phyloP scores from a whole-genome alignment of 2,113 vertebrate genomes.

The Caranx melampygus region DNA sequence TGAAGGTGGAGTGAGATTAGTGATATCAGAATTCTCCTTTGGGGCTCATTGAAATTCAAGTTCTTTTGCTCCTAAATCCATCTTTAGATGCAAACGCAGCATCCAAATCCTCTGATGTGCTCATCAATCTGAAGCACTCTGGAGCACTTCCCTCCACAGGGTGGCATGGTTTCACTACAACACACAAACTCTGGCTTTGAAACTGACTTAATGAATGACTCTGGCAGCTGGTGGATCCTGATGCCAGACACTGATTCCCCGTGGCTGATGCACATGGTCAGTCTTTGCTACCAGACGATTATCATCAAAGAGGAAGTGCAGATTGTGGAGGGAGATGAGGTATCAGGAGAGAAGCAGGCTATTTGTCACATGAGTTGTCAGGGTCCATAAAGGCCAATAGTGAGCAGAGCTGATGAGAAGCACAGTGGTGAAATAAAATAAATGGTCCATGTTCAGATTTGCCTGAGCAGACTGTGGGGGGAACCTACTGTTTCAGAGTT shows the following conservation, averaged over 20 bases:
- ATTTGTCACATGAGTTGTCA: slow-evolving; percentile 62
- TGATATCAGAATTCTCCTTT: slow-evolving; percentile 2
- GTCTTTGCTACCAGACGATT: slow-evolving; percentile 32
- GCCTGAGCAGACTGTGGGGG: slow-evolving; percentile 10
- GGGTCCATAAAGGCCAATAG: slow-evolving; percentile 33
- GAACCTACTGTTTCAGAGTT: slow-evolving; percentile 8
- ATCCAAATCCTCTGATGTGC: not conserved
- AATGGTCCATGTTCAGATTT: slow-evolving; percentile 47
- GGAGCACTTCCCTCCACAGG: slow-evolving; percentile 54
- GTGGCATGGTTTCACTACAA: slow-evolving; percentile 66
- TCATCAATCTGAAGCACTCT: slow-evolving; percentile 2
- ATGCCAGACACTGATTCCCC: slow-evolving; percentile 62
- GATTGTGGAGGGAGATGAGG: slow-evolving; percentile 30
- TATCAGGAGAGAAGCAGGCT: slow-evolving; percentile 24
- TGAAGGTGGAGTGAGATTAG: not conserved
- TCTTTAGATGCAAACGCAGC: not conserved
- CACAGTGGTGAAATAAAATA: slow-evolving; percentile 31
- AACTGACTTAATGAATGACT: slow-evolving; percentile 36
- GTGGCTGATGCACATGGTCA: slow-evolving; percentile 42
- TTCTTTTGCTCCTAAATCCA: not conserved
- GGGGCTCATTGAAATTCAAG: slow-evolving; percentile 31
- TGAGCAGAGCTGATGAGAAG: not conserved
- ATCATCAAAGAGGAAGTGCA: slow-evolving; percentile 31
- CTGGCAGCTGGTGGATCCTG: slow-evolving; percentile 56
- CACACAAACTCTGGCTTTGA: slow-evolving; percentile 12